Evolutionary conservation across 1,140 invertebrate species (phyloP).

Genomic region (Pinna nobilis): DNA sequence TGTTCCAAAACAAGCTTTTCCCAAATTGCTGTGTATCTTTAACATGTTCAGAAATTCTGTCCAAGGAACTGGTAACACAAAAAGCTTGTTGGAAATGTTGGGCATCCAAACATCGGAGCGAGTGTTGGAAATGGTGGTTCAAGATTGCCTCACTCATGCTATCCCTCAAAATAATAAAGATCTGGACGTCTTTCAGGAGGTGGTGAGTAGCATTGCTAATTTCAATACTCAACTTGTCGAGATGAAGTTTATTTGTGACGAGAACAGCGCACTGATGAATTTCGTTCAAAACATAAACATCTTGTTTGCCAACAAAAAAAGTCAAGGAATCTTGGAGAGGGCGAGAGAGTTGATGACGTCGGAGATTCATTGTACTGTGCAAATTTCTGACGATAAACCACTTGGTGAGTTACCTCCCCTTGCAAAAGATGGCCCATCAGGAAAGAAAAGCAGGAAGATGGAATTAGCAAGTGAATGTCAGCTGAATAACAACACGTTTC

Average conservation of each 20-base stretch:
- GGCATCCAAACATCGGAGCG: conserved; percentile 79
- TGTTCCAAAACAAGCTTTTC: conserved; percentile 40
- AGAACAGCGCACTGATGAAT: conserved; percentile 78
- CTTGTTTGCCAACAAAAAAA: conserved; percentile 87
- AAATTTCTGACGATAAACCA: conserved; percentile 72
- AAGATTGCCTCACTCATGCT: conserved; percentile 84
- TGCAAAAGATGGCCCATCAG: conserved; percentile 27
- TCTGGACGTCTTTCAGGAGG: conserved; percentile 80
- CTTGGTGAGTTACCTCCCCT: conserved; percentile 55
- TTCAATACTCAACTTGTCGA: conserved; percentile 81
- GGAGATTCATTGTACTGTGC: conserved; percentile 86
- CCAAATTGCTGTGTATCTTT: conserved; percentile 45
- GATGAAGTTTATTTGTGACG: conserved; percentile 67
- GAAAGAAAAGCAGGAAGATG: conserved; percentile 49
- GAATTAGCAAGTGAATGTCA: conserved; percentile 54
- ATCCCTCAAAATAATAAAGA: conserved; percentile 85
- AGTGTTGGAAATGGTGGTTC: conserved; percentile 82
- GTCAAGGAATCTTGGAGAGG: conserved; percentile 82
- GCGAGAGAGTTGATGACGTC: conserved; percentile 86
- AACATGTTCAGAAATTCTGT: neutral
- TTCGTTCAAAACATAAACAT: conserved; percentile 86
- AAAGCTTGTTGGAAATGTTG: neutral
- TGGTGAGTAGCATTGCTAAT: too few relatives aligned
- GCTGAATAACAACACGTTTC: conserved; percentile 66
- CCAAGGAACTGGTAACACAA: neutral